Conservation (phyloP, 2,113 vertebrate genomes). For the Paratilapia polleni region DNA sequence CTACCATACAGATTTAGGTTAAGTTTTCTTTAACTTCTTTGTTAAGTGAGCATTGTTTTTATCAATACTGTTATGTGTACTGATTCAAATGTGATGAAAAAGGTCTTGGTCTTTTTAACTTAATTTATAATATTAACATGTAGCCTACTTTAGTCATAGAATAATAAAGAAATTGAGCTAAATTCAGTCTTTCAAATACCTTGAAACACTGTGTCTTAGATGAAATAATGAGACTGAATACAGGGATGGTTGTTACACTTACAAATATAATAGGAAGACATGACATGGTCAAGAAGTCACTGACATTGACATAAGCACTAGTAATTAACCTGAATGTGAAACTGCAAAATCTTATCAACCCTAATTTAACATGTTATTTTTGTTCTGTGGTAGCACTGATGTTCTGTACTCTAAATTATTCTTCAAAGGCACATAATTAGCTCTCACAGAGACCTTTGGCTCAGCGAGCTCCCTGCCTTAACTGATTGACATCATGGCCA, state of each 20-base stretch:
- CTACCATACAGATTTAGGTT: background rate
- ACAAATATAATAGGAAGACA: conserved; percentile 36
- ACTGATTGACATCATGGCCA: conserved; percentile 45
- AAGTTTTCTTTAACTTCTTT: conserved; percentile 7
- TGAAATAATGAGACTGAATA: conserved; percentile 26
- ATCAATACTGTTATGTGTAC: too few species aligned
- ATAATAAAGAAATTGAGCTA: background rate
- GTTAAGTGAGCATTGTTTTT: conserved; percentile 21
- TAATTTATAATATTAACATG: background rate
- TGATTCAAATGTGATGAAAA: background rate
- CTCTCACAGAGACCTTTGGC: conserved; percentile 53
- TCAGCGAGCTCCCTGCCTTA: conserved; percentile 43
- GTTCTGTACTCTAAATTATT: conserved; percentile 39
- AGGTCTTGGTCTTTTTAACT: background rate
- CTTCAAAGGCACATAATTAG: conserved; percentile 66
- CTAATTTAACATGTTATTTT: conserved; percentile 42
- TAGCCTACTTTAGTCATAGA: background rate
- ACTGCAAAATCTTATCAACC: conserved; percentile 25
- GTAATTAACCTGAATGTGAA: conserved; percentile 54
- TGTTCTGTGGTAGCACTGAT: conserved; percentile 23
- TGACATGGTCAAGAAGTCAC: conserved; percentile 53
- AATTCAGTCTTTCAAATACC: background rate
- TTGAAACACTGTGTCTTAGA: conserved; percentile 2
- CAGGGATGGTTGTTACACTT: conserved; percentile 26
- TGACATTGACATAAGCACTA: conserved; percentile 57